Percentiles rank a stretch among this genome's conserved stretches.
Evolutionary conservation across 2,113 vertebrate species (phyloP).

Genomic region (Cisticola juncidis): DNA sequence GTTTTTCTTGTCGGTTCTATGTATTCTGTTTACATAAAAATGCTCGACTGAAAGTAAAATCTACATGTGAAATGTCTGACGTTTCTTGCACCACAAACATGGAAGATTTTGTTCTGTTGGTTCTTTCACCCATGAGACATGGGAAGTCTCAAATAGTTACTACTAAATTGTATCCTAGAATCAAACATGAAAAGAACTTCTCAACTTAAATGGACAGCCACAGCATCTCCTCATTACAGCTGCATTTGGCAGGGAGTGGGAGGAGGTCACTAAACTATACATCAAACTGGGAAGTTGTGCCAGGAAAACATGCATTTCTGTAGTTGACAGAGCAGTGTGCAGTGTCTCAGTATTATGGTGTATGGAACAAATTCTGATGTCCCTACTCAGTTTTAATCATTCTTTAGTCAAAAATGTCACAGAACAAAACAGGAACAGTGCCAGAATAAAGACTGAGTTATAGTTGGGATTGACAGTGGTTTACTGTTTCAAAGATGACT

Average conservation of each 20-base stretch:
- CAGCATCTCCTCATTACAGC: conserved; percentile 21
- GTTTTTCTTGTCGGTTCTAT: not conserved
- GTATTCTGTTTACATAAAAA: not conserved
- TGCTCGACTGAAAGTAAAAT: not conserved
- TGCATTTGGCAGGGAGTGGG: not conserved
- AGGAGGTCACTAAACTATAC: not conserved
- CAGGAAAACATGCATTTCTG: conserved; percentile 16
- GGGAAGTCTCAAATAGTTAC: not conserved
- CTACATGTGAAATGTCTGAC: not conserved
- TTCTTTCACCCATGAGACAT: not conserved
- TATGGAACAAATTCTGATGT: not conserved
- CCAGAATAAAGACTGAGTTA: conserved; percentile 15
- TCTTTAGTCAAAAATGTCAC: not conserved
- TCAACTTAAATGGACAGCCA: not conserved
- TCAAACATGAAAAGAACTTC: not conserved
- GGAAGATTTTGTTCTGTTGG: not conserved
- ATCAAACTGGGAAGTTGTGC: not conserved
- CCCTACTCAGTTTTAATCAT: not conserved
- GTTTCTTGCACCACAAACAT: not conserved
- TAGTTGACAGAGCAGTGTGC: not conserved
- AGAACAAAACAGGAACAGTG: not conserved
- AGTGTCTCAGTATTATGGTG: not conserved
- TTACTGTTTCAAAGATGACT: conserved; percentile 5
- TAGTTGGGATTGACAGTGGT: not conserved
- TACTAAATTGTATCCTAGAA: not conserved